Evolutionary conservation across 92 coral and sea anemone species (phyloP), one percentile per base, ranked within the genome.

Genomic region (Palythoa grandis): DNA sequence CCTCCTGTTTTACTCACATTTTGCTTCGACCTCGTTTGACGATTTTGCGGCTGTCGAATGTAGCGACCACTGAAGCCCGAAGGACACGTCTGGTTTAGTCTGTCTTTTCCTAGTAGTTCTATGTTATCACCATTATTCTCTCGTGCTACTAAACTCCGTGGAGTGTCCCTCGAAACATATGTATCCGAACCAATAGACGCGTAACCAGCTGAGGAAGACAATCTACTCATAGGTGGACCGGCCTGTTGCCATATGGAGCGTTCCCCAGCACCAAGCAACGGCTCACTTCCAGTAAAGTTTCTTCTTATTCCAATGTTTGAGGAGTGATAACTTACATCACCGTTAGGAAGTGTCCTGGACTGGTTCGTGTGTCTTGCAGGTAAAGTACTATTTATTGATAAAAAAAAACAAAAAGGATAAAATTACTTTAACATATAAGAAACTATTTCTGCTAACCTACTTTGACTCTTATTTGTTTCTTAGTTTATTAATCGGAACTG

Each of bases 61-160:
- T 92, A 88, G 69, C 95, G 86, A 13, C 95, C 91, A 10, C 86
- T 43, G 11, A 65, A 72, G 50, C 89, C 94, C 5, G 91, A 85
- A 1, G 94, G 92, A 22, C 88, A 73, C n/a, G 89, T 87, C 79
- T 93, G 92, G 74, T 76, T 82, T 29, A 76, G 39, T 14, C 54
- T 70, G 20, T 76, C 74, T 19, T 70, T 60, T 35, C 61, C 78
- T 50, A 78, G 7, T 47, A 74, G 85, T 53, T 80, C 66, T 11
- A 73, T 80, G 20, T 80, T 74, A 22, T 80, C 85, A 80, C 43
- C 85, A 22, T 80, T 74, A 80, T 80, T 43, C 38, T 80, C 74
- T 22, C 24, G 74, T 25, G 14, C 20, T 43, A 10, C 15, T 39
- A 47, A 5, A 35, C 65, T 19, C 47, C 74, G 47, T 10, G 70